These are phyloP conservation scores for Hybognathus amarus DNA, from an alignment of 2,797 vertebrate species.

Conservation along the genomic window DNA sequence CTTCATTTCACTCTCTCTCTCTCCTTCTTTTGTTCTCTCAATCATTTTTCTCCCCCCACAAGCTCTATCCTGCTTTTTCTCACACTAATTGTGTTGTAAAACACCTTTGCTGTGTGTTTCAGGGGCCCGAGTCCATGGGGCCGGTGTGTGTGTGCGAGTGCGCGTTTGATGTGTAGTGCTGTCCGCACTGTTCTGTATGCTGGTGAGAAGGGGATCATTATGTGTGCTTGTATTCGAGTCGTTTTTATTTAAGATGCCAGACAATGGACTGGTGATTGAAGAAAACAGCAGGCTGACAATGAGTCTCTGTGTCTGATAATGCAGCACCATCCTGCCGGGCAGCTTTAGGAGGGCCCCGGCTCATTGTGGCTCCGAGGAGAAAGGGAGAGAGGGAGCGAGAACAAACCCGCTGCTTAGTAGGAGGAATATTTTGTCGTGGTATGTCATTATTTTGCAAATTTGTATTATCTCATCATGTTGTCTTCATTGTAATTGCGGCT, in stretches of 20 bases:
- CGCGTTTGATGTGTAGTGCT: slow-evolving; percentile 62
- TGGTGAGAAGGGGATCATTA: slow-evolving; percentile 98
- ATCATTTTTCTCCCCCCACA: slow-evolving; percentile 15
- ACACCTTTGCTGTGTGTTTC: slow-evolving; percentile 77
- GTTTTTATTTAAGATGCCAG: slow-evolving; percentile 99
- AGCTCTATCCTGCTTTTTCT: slow-evolving; percentile 50
- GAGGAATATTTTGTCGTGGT: slow-evolving; percentile 99
- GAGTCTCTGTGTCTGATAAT: slow-evolving; percentile 99
- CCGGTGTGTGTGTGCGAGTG: slow-evolving; percentile 15
- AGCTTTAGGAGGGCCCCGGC: slow-evolving; percentile 95
- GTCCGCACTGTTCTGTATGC: slow-evolving; percentile 91
- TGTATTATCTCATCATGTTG: slow-evolving; percentile 99
- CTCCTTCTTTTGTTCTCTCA: slow-evolving; percentile 57
- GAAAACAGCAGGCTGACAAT: slow-evolving; percentile 99
- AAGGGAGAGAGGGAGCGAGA: slow-evolving; percentile 61
- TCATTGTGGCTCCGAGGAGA: slow-evolving; percentile 87
- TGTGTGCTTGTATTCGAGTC: slow-evolving; percentile 98
- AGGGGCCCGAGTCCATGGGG: slow-evolving; percentile 74
- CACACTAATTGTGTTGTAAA: slow-evolving; percentile 80
- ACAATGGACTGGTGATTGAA: slow-evolving; percentile 99
- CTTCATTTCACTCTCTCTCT: slow-evolving; percentile 65
- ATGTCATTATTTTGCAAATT: slow-evolving; percentile 99
- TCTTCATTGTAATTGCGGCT: slow-evolving; percentile 99
- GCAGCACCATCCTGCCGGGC: slow-evolving; percentile 97
- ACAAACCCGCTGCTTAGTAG: slow-evolving; percentile 99